A percentile compares a stretch with the other conserved stretches of the same genome.
phyloP scores from a whole-genome alignment of 2,797 vertebrate species.

The Acropternis orthonyx region DNA sequence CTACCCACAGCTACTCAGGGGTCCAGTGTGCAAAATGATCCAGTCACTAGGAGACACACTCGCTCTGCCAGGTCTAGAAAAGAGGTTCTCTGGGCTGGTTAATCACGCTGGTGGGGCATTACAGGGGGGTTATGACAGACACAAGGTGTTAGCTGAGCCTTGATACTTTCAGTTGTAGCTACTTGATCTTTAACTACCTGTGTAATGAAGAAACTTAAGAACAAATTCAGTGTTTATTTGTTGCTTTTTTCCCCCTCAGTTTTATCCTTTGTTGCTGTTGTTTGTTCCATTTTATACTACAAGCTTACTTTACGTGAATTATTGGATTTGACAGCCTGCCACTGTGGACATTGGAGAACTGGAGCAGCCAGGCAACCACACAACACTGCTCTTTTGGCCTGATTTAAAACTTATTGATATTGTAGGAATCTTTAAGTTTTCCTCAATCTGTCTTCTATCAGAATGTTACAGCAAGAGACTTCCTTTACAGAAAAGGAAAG shows the following conservation, averaged over 20 bases:
- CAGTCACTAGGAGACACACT: background rate
- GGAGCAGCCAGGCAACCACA: background rate
- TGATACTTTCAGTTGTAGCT: background rate
- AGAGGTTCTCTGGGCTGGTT: background rate
- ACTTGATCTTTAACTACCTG: background rate
- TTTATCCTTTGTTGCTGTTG: background rate
- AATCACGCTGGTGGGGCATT: background rate
- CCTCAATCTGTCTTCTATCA: background rate
- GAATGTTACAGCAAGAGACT: background rate
- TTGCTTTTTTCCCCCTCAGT: background rate
- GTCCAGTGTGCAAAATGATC: background rate
- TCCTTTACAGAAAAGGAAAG: background rate
- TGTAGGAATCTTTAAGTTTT: background rate
- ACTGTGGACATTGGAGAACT: background rate
- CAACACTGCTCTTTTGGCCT: background rate
- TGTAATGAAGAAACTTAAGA: background rate
- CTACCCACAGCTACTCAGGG: background rate
- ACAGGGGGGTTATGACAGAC: background rate
- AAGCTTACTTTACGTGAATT: background rate
- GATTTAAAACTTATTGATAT: background rate
- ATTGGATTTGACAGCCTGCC: background rate
- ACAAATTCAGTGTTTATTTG: background rate
- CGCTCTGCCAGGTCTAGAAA: background rate
- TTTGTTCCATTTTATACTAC: background rate
- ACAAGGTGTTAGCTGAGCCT: background rate